phyloP scores from a whole-genome alignment of 2,888 invertebrate species.

The Sipha maydis region DNA sequence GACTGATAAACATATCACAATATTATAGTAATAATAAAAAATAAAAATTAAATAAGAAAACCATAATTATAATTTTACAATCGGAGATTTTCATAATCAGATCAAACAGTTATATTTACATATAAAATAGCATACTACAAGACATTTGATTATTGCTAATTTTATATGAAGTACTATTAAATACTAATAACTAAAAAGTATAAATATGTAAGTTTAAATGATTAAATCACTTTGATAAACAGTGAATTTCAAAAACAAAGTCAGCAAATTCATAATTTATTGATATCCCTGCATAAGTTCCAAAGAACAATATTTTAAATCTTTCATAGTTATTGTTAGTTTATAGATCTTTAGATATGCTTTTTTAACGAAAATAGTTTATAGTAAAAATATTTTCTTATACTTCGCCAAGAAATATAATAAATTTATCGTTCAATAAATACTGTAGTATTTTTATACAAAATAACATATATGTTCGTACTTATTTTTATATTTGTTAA shows the following conservation, averaged over 20 bases:
- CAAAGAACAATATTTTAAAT: slow-evolving; percentile 8
- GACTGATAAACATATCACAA: slow-evolving; percentile 42
- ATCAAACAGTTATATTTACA: slow-evolving; percentile 13
- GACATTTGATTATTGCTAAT: slow-evolving; percentile 18
- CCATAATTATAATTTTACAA: not conserved
- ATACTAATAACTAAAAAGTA: not conserved
- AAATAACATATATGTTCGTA: not conserved
- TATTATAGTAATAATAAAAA: not conserved
- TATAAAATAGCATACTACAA: slow-evolving; percentile 24
- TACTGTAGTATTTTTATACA: not conserved
- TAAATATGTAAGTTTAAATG: not conserved
- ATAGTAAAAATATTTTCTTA: not conserved
- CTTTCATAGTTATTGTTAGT: not conserved
- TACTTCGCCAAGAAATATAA: not conserved
- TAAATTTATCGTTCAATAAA: not conserved
- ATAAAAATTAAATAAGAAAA: slow-evolving; percentile 1
- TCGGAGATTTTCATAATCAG: slow-evolving; percentile 40
- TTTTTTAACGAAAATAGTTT: not conserved
- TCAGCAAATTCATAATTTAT: not conserved
- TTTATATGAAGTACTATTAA: slow-evolving; percentile 6
- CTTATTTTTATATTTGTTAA: not conserved
- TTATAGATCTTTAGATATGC: not conserved
- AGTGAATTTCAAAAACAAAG: not conserved
- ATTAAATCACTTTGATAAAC: not conserved
- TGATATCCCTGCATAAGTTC: not conserved